Evolutionary conservation across 1,140 invertebrate genomes (phyloP).

Genomic region (Cydia fagiglandana): DNA sequence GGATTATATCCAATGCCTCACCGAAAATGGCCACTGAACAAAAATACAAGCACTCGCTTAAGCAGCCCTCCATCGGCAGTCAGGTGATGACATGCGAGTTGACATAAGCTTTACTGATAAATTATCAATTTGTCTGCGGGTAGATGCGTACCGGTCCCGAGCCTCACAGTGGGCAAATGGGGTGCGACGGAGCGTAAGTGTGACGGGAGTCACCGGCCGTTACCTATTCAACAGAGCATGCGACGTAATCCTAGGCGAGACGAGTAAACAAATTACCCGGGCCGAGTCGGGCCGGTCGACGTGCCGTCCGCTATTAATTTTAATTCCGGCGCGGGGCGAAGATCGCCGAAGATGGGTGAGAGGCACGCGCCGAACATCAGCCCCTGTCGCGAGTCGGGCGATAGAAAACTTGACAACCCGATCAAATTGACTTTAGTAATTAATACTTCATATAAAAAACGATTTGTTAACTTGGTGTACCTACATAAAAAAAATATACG

Average conservation of each 20-base stretch:
- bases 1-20: no score
- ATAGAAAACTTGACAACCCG: constrained; percentile 22
- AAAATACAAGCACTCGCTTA: no score
- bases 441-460: background rate
- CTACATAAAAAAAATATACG: background rate
- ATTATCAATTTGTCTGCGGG: constrained; percentile 6
- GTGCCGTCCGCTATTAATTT: constrained; percentile 72
- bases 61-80: no score
- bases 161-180: background rate
- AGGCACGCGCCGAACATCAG: constrained; percentile 55
- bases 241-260: constrained; percentile 62
- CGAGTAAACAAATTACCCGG: constrained; percentile 74
- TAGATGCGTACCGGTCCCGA: background rate
- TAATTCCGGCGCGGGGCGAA: constrained; percentile 68
- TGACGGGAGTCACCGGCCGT: constrained; percentile 51
- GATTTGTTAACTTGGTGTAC: background rate
- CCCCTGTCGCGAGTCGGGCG: constrained; percentile 16
- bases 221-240: constrained; percentile 69
- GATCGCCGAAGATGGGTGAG: constrained; percentile 64
- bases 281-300: constrained; percentile 53
- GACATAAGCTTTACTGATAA: background rate
- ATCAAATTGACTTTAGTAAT: background rate
- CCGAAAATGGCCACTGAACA: no score
- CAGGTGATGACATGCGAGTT: background rate
- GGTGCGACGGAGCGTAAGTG: constrained; percentile 31